phyloP scores from a whole-genome alignment of 2,888 invertebrate genomes.

The Acanthosoma haemorrhoidale region DNA sequence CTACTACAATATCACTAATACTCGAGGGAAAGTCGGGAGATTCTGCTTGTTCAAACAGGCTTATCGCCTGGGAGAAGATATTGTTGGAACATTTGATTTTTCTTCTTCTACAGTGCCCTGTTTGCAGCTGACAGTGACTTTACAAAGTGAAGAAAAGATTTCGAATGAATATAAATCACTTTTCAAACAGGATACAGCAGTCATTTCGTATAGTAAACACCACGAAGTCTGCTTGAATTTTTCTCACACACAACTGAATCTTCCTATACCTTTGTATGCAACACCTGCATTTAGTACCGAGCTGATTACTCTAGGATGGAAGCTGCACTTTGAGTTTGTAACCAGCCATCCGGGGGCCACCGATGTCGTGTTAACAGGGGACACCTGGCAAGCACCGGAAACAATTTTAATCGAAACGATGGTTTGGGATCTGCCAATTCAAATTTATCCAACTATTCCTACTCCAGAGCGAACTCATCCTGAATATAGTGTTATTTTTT shows the following conservation, averaged over 20 bases:
- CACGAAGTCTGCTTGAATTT: conserved; percentile 90
- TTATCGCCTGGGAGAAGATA: conserved; percentile 95
- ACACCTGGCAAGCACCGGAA: conserved; percentile 75
- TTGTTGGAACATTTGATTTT: conserved; percentile 94
- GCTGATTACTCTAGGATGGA: conserved; percentile 84
- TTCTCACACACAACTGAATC: conserved; percentile 78
- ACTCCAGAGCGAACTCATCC: conserved; percentile 56
- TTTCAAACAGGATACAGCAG: conserved; percentile 47
- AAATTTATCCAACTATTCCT: conserved; percentile 86
- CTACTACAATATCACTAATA: conserved; percentile 84
- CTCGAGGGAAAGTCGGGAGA: conserved; percentile 86
- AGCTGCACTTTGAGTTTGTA: conserved; percentile 96
- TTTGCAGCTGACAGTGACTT: conserved; percentile 88
- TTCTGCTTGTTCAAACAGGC: conserved; percentile 93
- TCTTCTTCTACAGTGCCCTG: conserved; percentile 83
- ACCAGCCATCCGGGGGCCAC: conserved; percentile 67
- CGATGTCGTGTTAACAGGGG: conserved; percentile 55
- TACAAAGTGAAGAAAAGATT: conserved; percentile 85
- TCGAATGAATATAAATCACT: conserved; percentile 50
- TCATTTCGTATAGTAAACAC: conserved; percentile 76
- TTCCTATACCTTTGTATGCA: conserved; percentile 90
- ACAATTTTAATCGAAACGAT: conserved; percentile 92
- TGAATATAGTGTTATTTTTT: conserved; percentile 16
- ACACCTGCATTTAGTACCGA: conserved; percentile 94
- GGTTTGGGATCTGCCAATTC: conserved; percentile 96